Evolutionary conservation across 1,140 invertebrate genomes (phyloP), one percentile per base, ranked within the genome.

Genomic region (Drosophila pectinifera): DNA sequence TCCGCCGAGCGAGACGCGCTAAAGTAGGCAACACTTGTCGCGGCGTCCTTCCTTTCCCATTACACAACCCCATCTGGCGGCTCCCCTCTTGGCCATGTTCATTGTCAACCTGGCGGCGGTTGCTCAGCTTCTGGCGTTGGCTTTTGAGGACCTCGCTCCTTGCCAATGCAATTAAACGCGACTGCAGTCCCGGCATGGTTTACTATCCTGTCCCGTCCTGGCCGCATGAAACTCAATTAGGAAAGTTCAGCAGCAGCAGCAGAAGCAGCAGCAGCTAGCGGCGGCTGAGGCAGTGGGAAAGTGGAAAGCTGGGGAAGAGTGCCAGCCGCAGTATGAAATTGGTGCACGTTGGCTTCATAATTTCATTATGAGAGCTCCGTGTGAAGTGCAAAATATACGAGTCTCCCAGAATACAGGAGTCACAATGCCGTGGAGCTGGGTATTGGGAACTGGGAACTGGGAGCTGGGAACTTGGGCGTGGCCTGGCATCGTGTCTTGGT

Each of bases 291-390:
- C 14, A 13, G 16, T 8, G 10, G 42, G 4, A n/a, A 22, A 26
- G 16, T 20, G 54, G n/a, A 26, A 34, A n/a, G 16, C 31, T 34
- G 48, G 6, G 26, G 36, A 16, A 38, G 31, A 42, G 42, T 46
- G 24, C 36, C 51, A 28, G 61, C 69, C 82, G 64, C 78, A 85
- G 86, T 86, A 59, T 78, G 57, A 86, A 86, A 86, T 86, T 86
- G 83, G 79, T 73, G 83, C 83, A 86, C 83, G 83, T 88, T 86
- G 79, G 59, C 72, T 82, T 86, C 75, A 86, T 86, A 82, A 86
- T 86, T 88, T 86, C 63, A 86, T 86, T 86, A 86, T 88, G 83
- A 86, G 74, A 58, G 78, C 57, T 41, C 45, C 49, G 39, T 61
- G 78, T 61, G 67, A 81, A 68, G 62, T 51, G 59, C 57, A 79